Conservation (phyloP, 2,888 invertebrate genomes). For the Drosophila nigricruria region DNA sequence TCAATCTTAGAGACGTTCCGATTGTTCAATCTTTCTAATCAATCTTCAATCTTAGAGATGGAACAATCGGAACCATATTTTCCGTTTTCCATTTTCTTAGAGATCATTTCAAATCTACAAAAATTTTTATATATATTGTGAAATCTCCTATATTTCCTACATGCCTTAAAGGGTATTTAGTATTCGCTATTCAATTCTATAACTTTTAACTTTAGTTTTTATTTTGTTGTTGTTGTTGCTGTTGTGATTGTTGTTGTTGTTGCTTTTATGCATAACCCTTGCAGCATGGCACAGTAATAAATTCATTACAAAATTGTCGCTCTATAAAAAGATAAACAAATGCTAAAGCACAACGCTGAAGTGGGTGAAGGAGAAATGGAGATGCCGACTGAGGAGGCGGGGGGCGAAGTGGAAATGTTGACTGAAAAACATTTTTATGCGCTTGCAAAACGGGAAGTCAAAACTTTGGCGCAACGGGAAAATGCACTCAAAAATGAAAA, state of each 20-base stretch:
- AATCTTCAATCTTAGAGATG: background rate
- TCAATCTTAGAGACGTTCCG: background rate
- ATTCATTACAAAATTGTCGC: constrained; percentile 79
- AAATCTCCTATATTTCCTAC: background rate
- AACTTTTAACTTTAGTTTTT: constrained; percentile 14
- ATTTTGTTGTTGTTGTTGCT: constrained; percentile 18
- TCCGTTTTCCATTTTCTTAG: no score
- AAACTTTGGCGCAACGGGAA: constrained; percentile 74
- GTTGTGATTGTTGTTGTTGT: constrained; percentile 22
- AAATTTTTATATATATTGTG: no score
- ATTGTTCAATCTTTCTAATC: background rate
- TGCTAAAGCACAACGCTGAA: constrained; percentile 33
- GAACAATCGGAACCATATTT: no score
- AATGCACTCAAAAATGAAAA: constrained; percentile 68
- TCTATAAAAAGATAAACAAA: constrained; percentile 78
- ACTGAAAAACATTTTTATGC: constrained; percentile 72
- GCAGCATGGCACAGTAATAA: constrained; percentile 66
- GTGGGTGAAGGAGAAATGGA: background rate
- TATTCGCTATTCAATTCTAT: background rate
- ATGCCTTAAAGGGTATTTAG: background rate
- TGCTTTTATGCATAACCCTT: constrained; percentile 69
- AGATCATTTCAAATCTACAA: no score
- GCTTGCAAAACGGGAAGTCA: constrained; percentile 71
- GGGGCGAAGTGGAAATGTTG: constrained; percentile 34
- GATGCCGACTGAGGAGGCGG: background rate